phyloP scores from a whole-genome alignment of 1,140 invertebrate species.

The Panonychus citri region DNA sequence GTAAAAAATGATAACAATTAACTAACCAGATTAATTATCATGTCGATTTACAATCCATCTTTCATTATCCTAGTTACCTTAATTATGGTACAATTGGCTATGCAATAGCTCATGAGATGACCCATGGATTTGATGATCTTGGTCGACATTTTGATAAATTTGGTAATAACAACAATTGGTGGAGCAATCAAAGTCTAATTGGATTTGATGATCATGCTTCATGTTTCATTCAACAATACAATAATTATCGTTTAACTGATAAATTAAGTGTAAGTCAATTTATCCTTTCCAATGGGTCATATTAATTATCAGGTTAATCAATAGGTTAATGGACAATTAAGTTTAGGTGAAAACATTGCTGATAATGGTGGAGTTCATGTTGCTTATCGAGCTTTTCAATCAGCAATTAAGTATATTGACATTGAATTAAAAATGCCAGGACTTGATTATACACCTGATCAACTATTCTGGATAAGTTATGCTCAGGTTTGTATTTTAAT shows the following conservation, averaged over 20 bases:
- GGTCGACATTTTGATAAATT: slow-evolving; percentile 22
- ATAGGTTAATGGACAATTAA: slow-evolving; percentile 23
- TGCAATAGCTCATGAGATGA: slow-evolving; percentile 22
- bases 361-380: slow-evolving; percentile 26
- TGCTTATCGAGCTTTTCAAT: slow-evolving; percentile 4
- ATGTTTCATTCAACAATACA: slow-evolving; percentile 11
- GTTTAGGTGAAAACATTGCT: slow-evolving; percentile 28
- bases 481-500: slow-evolving; percentile 31
- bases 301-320: no score
- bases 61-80: slow-evolving; percentile 32
- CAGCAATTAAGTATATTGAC: slow-evolving; percentile 10
- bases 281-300: no score
- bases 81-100: slow-evolving; percentile 17
- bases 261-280: slow-evolving; percentile 20
- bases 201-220: not conserved
- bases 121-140: slow-evolving; percentile 28
- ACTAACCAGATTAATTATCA: not conserved
- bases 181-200: not conserved
- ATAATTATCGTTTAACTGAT: not conserved
- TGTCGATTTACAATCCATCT: not conserved
- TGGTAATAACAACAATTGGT: slow-evolving; percentile 31
- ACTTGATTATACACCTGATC: slow-evolving; percentile 42
- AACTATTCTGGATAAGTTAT: slow-evolving; percentile 61
- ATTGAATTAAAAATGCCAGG: slow-evolving; percentile 36
- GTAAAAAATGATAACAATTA: slow-evolving; percentile 22